phyloP scores from a whole-genome alignment of 2,888 invertebrate species.

The Branchellion lobata region DNA sequence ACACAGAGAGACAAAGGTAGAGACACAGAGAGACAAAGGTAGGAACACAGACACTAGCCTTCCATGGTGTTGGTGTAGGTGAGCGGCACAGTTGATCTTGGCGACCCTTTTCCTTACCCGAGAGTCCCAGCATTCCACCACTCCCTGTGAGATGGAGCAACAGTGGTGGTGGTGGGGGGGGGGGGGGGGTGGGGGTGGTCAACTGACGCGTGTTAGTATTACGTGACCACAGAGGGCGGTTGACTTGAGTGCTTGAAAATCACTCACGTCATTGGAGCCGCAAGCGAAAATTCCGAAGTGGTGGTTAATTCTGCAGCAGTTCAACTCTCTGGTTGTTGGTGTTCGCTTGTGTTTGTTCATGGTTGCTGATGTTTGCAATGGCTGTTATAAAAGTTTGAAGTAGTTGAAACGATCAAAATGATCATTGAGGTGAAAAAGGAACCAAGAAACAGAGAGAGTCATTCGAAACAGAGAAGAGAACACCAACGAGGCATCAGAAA shows the following conservation, averaged over 20 bases:
- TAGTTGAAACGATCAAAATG: neutral
- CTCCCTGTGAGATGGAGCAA: slow-evolving; percentile 10
- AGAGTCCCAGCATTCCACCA: slow-evolving; percentile 36
- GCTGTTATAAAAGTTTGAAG: too few species aligned
- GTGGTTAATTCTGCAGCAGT: slow-evolving; percentile 82
- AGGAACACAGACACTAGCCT: too few species aligned
- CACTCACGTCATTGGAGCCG: slow-evolving; percentile 69
- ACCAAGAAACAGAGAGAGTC: slow-evolving; percentile 6
- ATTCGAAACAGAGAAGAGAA: neutral
- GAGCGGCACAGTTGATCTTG: neutral
- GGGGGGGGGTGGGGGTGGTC: too few species aligned
- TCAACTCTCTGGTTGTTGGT: slow-evolving; percentile 64
- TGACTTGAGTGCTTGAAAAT: neutral
- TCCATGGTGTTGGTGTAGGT: neutral
- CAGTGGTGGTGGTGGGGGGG: neutral
- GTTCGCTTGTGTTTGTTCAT: too few species aligned
- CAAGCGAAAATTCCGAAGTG: slow-evolving; percentile 81
- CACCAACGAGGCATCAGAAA: slow-evolving; percentile 68
- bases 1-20: too few species aligned
- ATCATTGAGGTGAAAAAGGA: neutral
- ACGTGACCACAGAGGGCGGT: too few species aligned
- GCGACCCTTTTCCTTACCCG: slow-evolving; percentile 13
- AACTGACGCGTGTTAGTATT: too few species aligned
- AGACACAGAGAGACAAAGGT: too few species aligned
- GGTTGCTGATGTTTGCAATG: too few species aligned